phyloP scores from a whole-genome alignment of 1,140 invertebrate species.

The Belonocnema kinseyi region DNA sequence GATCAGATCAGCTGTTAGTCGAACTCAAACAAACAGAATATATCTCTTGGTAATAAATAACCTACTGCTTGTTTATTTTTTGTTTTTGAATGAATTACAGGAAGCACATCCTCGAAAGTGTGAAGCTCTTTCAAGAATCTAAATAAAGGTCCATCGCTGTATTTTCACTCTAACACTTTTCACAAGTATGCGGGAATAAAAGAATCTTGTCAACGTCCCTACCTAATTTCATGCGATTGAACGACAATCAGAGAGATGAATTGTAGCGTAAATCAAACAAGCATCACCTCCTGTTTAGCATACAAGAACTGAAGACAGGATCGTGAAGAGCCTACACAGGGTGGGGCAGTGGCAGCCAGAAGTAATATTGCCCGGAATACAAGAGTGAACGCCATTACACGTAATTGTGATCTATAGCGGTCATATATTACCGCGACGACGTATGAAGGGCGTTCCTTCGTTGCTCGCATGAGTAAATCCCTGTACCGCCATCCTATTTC shows the following conservation, averaged over 20 bases:
- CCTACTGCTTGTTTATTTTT: no score
- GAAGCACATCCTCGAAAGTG: no score
- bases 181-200: no score
- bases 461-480: slow-evolving; percentile 65
- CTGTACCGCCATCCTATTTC: slow-evolving; percentile 30
- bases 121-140: no score
- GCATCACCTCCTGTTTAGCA: slow-evolving; percentile 68
- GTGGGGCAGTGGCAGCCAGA: slow-evolving; percentile 56
- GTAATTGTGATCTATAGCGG: slow-evolving; percentile 73
- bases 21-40: no score
- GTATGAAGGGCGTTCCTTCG: slow-evolving; percentile 65
- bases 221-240: background rate
- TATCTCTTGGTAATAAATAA: no score
- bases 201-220: no score
- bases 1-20: no score
- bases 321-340: slow-evolving; percentile 25
- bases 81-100: no score
- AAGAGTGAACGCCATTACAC: slow-evolving; percentile 70
- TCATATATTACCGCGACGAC: slow-evolving; percentile 68
- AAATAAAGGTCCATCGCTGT: no score
- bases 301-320: slow-evolving; percentile 49
- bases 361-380: slow-evolving; percentile 70
- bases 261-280: slow-evolving; percentile 62
- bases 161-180: no score
- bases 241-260: slow-evolving; percentile 29